Percentiles rank a stretch among this genome's conserved stretches.
phyloP scores from a whole-genome alignment of 1,140 invertebrate genomes.

The Drosophila lacteicornis region DNA sequence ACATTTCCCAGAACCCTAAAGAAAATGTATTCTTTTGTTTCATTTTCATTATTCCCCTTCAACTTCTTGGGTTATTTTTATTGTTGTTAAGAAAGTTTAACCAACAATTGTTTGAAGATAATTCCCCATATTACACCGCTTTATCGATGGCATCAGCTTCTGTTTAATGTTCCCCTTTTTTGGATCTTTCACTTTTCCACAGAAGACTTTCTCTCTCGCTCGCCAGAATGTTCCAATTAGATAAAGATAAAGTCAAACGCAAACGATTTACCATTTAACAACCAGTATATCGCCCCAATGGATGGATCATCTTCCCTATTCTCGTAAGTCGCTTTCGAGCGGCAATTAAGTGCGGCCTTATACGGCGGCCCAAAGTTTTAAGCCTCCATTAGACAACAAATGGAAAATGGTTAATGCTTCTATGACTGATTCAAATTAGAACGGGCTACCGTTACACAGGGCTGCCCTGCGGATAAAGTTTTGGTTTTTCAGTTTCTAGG shows the following conservation, averaged over 20 bases:
- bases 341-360: slow-evolving; percentile 43
- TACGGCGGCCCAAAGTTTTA: slow-evolving; percentile 9
- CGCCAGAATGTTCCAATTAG: slow-evolving; percentile 45
- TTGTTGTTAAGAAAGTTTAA: background rate
- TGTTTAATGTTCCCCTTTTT: slow-evolving; percentile 16
- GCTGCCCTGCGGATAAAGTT: background rate
- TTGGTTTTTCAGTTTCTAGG: background rate
- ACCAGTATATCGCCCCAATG: slow-evolving; percentile 17
- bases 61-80: background rate
- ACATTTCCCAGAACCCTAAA: background rate
- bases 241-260: slow-evolving; percentile 21
- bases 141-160: slow-evolving; percentile 13
- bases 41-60: background rate
- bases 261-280: slow-evolving; percentile 36
- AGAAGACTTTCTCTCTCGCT: slow-evolving; percentile 4
- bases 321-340: slow-evolving; percentile 6
- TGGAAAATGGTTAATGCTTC: slow-evolving; percentile 18
- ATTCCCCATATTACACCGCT: background rate
- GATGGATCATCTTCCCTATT: background rate
- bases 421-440: slow-evolving; percentile 66
- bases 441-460: slow-evolving; percentile 68
- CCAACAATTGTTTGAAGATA: background rate
- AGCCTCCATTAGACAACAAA: slow-evolving; percentile 27
- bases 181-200: slow-evolving; percentile 40
- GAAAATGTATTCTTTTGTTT: background rate